phyloP scores from a whole-genome alignment of 1,140 invertebrate genomes.

The Drosophila nikananu region DNA sequence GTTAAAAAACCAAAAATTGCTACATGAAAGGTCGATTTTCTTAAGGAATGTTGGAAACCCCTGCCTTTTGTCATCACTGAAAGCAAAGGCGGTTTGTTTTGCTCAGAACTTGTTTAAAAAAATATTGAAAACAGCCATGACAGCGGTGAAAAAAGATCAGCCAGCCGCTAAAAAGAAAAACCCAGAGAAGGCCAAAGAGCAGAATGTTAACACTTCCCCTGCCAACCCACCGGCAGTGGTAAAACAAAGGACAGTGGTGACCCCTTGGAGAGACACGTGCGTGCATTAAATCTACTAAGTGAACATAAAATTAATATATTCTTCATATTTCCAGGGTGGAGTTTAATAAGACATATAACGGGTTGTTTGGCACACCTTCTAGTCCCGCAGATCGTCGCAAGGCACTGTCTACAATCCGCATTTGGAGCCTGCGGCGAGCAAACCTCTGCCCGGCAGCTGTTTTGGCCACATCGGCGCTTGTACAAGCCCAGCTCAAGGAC shows the following conservation, averaged over 20 bases:
- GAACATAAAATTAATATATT: background rate
- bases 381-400: constrained; percentile 17
- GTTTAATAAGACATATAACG: constrained; percentile 65
- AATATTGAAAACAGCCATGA: background rate
- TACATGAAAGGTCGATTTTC: too few relatives aligned
- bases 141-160: constrained; percentile 10
- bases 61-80: background rate
- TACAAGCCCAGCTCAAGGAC: constrained; percentile 64
- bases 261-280: constrained; percentile 73
- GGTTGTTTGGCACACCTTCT: constrained; percentile 47
- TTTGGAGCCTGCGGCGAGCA: constrained; percentile 73
- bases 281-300: constrained; percentile 17
- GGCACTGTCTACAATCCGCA: constrained; percentile 58
- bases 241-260: constrained; percentile 64
- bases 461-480: constrained; percentile 71
- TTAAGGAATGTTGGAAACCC: background rate
- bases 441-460: constrained; percentile 78
- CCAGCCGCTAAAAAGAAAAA: constrained; percentile 15
- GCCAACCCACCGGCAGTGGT: background rate
- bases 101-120: background rate
- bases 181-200: background rate
- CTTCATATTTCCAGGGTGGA: constrained; percentile 55
- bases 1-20: background rate
- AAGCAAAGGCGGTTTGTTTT: background rate
- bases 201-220: constrained; percentile 10